Base-by-base conservation (phyloP, 2,113 vertebrate species). In the Lates calcarifer region DNA sequence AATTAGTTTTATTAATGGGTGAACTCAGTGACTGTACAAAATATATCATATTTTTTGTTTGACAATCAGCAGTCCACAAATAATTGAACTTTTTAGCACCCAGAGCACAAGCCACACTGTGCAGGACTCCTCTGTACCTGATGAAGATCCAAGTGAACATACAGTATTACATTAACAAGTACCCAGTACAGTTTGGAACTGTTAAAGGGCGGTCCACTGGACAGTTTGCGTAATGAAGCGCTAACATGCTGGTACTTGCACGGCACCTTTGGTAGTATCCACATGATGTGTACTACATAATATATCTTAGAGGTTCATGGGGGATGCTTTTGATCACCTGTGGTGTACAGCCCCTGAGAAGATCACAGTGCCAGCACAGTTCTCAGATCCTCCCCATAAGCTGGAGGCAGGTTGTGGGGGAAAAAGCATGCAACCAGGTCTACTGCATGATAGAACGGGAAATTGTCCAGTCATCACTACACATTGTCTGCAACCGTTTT, bases 271-370 rank as follows among this genome's bases (percentile, higher is more conserved):
- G n/a, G n/a, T n/a, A n/a, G n/a, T n/a, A n/a, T n/a, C n/a, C n/a
- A n/a, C 47, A 53, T 45, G 77, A 28, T 56, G 74, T 74, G 83
- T 43, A 71, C 69, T 28, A 65, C 69, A 82, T 77, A 78, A 68
- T 61, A 41, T 56, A 56, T 75, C 64, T 57, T 53, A 11, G 61
- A 78, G 81, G 79, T 87, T 72, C 80, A 79, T 18, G 28, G 45
- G 74, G 76, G 64, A 69, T 60, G 79, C 61, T 77, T 83, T 83
- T 79, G 82, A 88, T 85, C 84, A 61, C 74, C 67, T 1, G 1
- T 10, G 33, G 81, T 51, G 85, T 70, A 51, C 53, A 63, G 41
- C 79, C 70, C 65, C 82, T 41, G 56, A 55, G 69, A 82, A 89
- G 82, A 85, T 81, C 83, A 86, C 66, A 87, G 77, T 62, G 51